These are phyloP conservation scores for Picathartes gymnocephalus DNA, from an alignment of 2,113 vertebrate species.

Conservation along the genomic window DNA sequence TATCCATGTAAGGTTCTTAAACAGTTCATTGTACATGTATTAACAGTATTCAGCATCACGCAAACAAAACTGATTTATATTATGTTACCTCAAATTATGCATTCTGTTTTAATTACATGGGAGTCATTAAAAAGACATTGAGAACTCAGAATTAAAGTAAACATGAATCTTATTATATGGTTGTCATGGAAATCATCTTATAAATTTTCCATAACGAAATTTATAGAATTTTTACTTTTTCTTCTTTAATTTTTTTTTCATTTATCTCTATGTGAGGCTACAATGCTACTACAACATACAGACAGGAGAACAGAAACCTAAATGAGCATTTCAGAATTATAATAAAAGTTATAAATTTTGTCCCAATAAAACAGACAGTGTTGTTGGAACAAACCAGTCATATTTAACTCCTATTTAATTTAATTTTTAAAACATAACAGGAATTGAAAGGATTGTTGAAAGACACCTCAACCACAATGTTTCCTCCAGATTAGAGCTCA, in stretches of 20 bases:
- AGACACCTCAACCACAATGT: neutral
- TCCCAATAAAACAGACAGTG: neutral
- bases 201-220: constrained; percentile 45
- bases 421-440: neutral
- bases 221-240: neutral
- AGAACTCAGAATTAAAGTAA: constrained; percentile 73
- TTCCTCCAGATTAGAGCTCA: neutral
- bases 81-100: constrained; percentile 55
- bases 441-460: neutral
- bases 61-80: constrained; percentile 53
- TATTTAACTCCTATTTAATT: neutral
- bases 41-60: constrained; percentile 4
- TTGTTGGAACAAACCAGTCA: neutral
- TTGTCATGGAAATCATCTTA: constrained; percentile 71
- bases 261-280: neutral
- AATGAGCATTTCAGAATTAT: neutral
- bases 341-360: neutral
- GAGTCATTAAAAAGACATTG: constrained; percentile 77
- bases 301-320: neutral
- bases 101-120: constrained; percentile 63
- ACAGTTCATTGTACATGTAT: constrained; percentile 18
- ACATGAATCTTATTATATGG: constrained; percentile 66
- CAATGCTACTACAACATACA: neutral
- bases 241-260: neutral
- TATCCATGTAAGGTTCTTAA: constrained; percentile 31